phyloP scores from a whole-genome alignment of 1,140 invertebrate genomes.

The Heliconius congener region DNA sequence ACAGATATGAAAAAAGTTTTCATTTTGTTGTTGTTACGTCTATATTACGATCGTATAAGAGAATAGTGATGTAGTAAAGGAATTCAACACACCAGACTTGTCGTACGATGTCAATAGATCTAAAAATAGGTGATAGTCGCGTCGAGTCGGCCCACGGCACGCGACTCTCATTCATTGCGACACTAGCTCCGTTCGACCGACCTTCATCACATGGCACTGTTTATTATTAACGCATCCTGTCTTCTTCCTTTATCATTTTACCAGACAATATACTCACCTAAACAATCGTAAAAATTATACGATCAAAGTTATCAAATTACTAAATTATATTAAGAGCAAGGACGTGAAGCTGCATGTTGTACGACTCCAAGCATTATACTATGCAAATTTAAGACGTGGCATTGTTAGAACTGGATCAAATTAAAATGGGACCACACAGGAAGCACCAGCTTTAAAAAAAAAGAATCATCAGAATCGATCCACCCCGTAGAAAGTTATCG shows the following conservation, averaged over 20 bases:
- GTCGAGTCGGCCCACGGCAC: conserved; percentile 51
- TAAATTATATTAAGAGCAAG: not conserved
- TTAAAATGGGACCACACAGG: too few relatives aligned
- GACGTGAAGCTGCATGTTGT: not conserved
- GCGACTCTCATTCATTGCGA: conserved; percentile 67
- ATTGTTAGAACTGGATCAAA: too few relatives aligned
- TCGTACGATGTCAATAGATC: conserved; percentile 45
- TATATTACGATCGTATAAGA: too few relatives aligned
- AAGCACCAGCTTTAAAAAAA: too few relatives aligned
- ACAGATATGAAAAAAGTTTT: too few relatives aligned
- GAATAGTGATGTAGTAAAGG: not conserved
- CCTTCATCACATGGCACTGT: conserved; percentile 55
- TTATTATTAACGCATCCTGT: conserved; percentile 63
- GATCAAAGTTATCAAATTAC: not conserved
- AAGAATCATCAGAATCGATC: too few relatives aligned
- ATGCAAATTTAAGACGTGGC: too few relatives aligned
- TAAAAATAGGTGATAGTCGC: conserved; percentile 62
- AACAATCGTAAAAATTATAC: not conserved
- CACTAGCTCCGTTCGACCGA: conserved; percentile 53
- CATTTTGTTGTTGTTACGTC: too few relatives aligned
- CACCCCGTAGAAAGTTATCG: too few relatives aligned
- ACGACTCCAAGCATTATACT: too few relatives aligned
- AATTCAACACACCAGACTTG: not conserved
- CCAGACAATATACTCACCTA: not conserved
- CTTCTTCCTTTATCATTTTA: conserved; percentile 13